Evolutionary conservation across 1,140 invertebrate genomes (phyloP).

Genomic region (Meteorus sp.): DNA sequence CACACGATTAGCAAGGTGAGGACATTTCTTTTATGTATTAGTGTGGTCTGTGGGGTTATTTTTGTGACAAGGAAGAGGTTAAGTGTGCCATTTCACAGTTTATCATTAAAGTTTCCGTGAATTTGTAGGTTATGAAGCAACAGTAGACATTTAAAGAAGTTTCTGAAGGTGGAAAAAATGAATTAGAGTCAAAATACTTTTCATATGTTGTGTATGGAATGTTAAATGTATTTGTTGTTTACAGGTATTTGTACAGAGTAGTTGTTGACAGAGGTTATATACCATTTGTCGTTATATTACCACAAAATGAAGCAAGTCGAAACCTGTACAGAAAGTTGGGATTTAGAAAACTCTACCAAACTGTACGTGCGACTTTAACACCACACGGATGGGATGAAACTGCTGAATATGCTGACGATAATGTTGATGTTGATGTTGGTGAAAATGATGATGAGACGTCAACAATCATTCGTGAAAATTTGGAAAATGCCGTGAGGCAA

Average conservation of each 20-base stretch:
- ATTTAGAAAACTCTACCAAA: conserved; percentile 75
- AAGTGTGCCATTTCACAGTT: too few relatives aligned
- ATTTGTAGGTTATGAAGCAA: too few relatives aligned
- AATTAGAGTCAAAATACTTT: too few relatives aligned
- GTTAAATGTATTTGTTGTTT: conserved; percentile 2
- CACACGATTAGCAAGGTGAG: conserved; percentile 54
- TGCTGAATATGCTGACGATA: background rate
- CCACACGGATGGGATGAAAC: conserved; percentile 55
- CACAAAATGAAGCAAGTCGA: conserved; percentile 80
- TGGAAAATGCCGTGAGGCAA: conserved; percentile 48
- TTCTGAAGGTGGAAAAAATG: too few relatives aligned
- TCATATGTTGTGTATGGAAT: conserved; percentile 4
- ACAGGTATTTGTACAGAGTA: conserved; percentile 65
- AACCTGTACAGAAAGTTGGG: conserved; percentile 78
- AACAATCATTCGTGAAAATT: conserved; percentile 40
- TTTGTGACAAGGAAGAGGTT: too few relatives aligned
- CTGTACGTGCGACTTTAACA: conserved; percentile 72
- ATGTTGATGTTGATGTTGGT: background rate
- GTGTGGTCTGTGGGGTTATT: too few relatives aligned
- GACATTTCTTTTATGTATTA: conserved; percentile 16
- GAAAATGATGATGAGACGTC: conserved; percentile 34
- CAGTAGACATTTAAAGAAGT: too few relatives aligned
- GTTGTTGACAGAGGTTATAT: conserved; percentile 75
- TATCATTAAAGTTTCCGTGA: too few relatives aligned
- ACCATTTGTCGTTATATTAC: conserved; percentile 83